phyloP scores from a whole-genome alignment of 2,113 vertebrate genomes.

The Neoarius graeffei region DNA sequence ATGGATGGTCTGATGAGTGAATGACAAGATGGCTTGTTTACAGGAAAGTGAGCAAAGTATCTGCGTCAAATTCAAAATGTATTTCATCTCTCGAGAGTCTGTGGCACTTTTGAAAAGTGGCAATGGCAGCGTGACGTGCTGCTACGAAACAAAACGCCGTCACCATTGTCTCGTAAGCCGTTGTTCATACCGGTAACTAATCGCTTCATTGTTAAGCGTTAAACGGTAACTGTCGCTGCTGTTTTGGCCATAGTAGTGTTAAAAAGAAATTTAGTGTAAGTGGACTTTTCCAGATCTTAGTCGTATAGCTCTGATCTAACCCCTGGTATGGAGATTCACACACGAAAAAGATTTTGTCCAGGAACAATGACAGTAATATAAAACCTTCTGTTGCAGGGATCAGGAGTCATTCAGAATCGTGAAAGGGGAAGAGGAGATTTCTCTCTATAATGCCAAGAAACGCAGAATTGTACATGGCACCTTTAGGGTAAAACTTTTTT shows the following conservation, averaged over 20 bases:
- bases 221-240: neutral
- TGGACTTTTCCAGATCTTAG: neutral
- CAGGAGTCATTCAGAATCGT: slow-evolving; percentile 81
- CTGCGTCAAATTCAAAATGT: neutral
- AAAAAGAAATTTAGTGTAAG: neutral
- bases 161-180: neutral
- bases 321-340: neutral
- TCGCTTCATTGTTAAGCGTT: neutral
- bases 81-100: neutral
- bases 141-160: neutral
- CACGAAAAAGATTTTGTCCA: neutral
- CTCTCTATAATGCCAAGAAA: slow-evolving; percentile 81
- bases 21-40: neutral
- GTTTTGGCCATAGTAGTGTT: neutral
- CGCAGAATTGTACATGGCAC: slow-evolving; percentile 74
- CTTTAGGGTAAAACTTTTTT: slow-evolving; percentile 63
- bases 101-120: neutral
- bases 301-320: neutral
- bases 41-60: neutral
- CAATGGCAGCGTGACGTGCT: neutral
- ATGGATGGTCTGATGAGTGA: too few relatives aligned
- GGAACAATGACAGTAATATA: neutral
- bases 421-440: slow-evolving; percentile 89
- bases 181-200: too few relatives aligned
- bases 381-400: slow-evolving; percentile 66